These are phyloP conservation scores for Macrosoma leucophasiata DNA, from an alignment of 2,888 invertebrate species.

Conservation along the genomic window DNA sequence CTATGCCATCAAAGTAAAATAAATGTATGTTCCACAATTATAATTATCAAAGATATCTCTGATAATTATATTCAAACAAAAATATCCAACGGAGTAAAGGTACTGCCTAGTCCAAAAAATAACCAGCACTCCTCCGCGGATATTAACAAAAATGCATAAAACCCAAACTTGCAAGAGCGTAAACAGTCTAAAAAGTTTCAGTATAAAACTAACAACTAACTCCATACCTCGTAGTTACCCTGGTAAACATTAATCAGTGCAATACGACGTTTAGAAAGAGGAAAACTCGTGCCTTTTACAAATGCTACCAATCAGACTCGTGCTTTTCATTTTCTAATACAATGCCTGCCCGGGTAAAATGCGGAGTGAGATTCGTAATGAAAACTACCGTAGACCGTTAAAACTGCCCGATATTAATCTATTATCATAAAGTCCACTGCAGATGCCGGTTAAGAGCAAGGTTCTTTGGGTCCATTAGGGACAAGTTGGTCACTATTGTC, in stretches of 20 bases:
- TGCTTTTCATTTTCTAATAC: slow-evolving; percentile 29
- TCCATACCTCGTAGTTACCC: slow-evolving; percentile 10
- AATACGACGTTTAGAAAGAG: slow-evolving; percentile 18
- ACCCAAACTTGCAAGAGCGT: no score
- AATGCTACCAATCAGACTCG: slow-evolving; percentile 33
- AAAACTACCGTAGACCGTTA: slow-evolving; percentile 31
- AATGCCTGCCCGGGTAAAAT: slow-evolving; percentile 29
- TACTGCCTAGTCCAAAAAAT: no score
- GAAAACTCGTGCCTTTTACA: slow-evolving; percentile 33
- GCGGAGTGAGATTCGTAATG: slow-evolving; percentile 34
- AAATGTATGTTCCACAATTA: no score
- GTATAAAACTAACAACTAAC: slow-evolving; percentile 13
- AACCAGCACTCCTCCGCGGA: no score
- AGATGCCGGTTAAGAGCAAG: slow-evolving; percentile 24
- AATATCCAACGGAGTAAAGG: no score
- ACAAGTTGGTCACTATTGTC: no score
- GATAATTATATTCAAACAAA: no score
- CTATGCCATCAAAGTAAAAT: no score
- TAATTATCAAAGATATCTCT: no score
- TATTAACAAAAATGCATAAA: no score
- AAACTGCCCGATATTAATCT: slow-evolving; percentile 30
- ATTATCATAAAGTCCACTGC: slow-evolving; percentile 34
- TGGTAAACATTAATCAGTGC: slow-evolving; percentile 35
- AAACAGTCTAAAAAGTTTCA: slow-evolving; percentile 15
- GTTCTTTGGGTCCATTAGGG: no score